Evolutionary conservation across 1,140 invertebrate species (phyloP), one percentile per base, ranked within the genome.

Genomic region (Caenorhabditis latens): DNA sequence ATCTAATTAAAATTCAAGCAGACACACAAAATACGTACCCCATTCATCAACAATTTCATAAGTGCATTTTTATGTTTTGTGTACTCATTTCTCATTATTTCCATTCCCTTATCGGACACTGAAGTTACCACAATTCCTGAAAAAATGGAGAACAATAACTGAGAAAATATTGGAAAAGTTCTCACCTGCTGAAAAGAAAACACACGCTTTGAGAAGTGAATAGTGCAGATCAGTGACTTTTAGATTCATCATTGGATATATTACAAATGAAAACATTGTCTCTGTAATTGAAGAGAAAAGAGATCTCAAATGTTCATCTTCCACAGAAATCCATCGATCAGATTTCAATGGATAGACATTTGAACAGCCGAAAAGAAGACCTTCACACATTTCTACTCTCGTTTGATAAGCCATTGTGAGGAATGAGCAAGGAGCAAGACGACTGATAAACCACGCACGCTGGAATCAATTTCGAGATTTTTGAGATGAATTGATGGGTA

Each of bases 41-140:
- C 71, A 79, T 79, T 79, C 71, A 79, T 24, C 21, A 79, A 79
- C 14, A 79, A 50, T n/a, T 79, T 79, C 71, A 79, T 50, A 9
- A 79, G 71, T 48, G 71, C 71, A 79, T 50, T 79, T 11, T 79
- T 79, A 32, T 79, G 71, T 50, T 50, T 79, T 50, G 71, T 24
- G 46, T 79, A 79, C 71, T 79, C 71, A 48, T 50, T 50, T 79
- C 71, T 79, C 71, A 79, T 79, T 79, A 79, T 32, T 50, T 79
- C 71, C 71, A 79, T 48, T 50, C 43, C 46, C 24, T 79, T 79
- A 32, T 79, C 71, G 13, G 71, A 79, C 9, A 79, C 71, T 21
- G 71, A 79, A 53, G 71, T 50, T 9, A 50, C 46, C 19, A 79
- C 71, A 24, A 79, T 79, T 21, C 71, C 71, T 79, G 71, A 24